Base-by-base conservation (phyloP, 2,888 invertebrate genomes). In the Brenthis hecate region DNA sequence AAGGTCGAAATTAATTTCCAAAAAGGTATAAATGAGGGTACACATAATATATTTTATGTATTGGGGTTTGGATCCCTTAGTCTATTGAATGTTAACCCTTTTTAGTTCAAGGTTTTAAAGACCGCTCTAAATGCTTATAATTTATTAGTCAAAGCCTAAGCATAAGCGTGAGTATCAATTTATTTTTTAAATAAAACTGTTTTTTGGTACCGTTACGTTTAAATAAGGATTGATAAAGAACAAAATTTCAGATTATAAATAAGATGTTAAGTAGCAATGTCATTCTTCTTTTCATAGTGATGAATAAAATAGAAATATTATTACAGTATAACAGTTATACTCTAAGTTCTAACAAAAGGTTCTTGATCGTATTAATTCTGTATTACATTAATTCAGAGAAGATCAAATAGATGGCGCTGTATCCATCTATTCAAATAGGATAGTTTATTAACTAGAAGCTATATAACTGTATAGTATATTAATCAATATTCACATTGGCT, bases 11-110 rank as follows among this genome's bases (percentile, higher is more conserved):
- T 73, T 66, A 73, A 72, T 65, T 66, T 73, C 66, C 71, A 58
- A 71, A 75, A 72, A 71, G 79, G 72, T 68, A 66, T 68, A 68
- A 68, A 61, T 51, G 68, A 65, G 65, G 66, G 68, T 68, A 69
- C 60, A 50, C 19, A 19, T 19, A 19, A 19, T 56, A 36, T 64
- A 64, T 66, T 64, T 72, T 65, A 70, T 65, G 65, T 68, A 68
- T 68, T 64, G 70, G 64, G 65, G 67, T 69, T 56, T 56, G n/a
- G 54, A 58, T 51, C 60, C 62, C 56, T 48, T 56, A 69, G 65
- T 65, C 58, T 66, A 66, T 69, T 69, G 64, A 68, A 64, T 60
- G 56, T 58, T 56, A 56, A 70, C 68, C 70, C 60, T 70, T 66
- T 43, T 61, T 23, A 60, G 68, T 60, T 64, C 60, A 67, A 54